These are phyloP conservation scores for Podiceps cristatus DNA, from an alignment of 2,113 vertebrate genomes.

Conservation along the genomic window DNA sequence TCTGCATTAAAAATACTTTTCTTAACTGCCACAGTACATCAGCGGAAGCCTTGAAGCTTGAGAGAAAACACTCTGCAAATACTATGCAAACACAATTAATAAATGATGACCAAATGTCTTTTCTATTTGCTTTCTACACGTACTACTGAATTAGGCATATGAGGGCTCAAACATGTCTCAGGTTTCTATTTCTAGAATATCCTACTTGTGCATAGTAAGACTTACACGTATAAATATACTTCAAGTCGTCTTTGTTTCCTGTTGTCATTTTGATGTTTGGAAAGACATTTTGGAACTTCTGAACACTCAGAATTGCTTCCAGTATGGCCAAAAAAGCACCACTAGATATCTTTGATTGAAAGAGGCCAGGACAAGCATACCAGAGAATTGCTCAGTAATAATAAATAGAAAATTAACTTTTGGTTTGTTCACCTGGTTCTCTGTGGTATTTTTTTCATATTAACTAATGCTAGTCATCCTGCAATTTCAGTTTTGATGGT, in stretches of 20 bases:
- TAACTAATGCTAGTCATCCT: not conserved
- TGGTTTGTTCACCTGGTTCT: conserved; percentile 56
- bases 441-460: not conserved
- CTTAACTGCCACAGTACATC: not conserved
- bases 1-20: not conserved
- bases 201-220: not conserved
- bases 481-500: not conserved
- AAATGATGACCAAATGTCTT: not conserved
- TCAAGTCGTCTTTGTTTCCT: not conserved
- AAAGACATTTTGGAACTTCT: not conserved
- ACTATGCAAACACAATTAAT: not conserved
- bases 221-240: not conserved
- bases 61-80: not conserved
- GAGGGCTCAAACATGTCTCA: not conserved
- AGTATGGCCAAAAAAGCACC: not conserved
- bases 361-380: not conserved
- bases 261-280: not conserved
- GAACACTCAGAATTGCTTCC: not conserved
- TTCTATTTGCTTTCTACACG: not conserved
- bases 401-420: not conserved
- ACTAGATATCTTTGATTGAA: not conserved
- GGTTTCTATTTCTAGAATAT: not conserved
- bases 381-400: conserved; percentile 21
- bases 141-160: not conserved
- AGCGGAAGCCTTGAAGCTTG: not conserved